phyloP scores from a whole-genome alignment of 2,797 vertebrate species.

The Acanthis flammea region DNA sequence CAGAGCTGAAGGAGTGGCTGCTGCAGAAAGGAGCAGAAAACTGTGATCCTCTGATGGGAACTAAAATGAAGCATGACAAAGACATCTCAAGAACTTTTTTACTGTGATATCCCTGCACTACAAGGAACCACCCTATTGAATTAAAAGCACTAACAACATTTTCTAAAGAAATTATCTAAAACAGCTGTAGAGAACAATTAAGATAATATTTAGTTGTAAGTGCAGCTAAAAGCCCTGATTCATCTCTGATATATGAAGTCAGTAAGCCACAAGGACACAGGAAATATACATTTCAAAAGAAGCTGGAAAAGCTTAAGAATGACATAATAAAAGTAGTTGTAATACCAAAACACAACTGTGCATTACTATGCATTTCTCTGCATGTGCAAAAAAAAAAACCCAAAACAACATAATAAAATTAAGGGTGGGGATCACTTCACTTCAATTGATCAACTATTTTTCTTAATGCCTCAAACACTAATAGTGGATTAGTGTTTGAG shows the following conservation, averaged over 20 bases:
- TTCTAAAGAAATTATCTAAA: not conserved
- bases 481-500: not conserved
- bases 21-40: not conserved
- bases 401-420: not conserved
- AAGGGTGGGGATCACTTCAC: accelerated
- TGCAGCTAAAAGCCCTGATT: not conserved
- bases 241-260: not conserved
- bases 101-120: not conserved
- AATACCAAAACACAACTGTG: not conserved
- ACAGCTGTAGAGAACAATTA: not conserved
- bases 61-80: not conserved
- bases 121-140: not conserved
- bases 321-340: not conserved
- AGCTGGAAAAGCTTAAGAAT: not conserved
- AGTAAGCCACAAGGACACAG: not conserved
- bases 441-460: not conserved
- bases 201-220: not conserved
- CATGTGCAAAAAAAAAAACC: not conserved
- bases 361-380: not conserved
- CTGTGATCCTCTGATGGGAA: not conserved
- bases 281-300: not conserved
- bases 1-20: not conserved
- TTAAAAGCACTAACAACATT: not conserved
- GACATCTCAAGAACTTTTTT: not conserved
- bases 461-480: not conserved